Conservation (phyloP, 2,888 invertebrate genomes). For the Pollenia amentaria region DNA sequence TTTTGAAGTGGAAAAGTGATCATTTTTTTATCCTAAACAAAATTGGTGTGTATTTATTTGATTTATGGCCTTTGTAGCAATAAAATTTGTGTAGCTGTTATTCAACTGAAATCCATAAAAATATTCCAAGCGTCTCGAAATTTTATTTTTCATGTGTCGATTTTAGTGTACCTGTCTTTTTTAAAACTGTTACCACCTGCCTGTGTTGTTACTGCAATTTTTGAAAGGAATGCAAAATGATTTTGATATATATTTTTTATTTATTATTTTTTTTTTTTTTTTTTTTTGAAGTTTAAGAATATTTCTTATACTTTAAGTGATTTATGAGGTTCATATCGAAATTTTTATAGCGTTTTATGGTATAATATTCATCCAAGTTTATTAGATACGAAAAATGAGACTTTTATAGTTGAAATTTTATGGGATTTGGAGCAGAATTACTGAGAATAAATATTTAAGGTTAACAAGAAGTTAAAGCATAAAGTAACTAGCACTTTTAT, state of each 20-base stretch:
- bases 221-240: too few relatives aligned
- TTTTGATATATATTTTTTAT: too few relatives aligned
- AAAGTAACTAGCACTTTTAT: too few relatives aligned
- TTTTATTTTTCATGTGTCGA: background rate
- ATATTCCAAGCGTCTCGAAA: slow-evolving; percentile 15
- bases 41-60: slow-evolving; percentile 42
- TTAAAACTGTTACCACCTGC: slow-evolving; percentile 39
- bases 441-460: too few relatives aligned
- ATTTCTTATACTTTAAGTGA: slow-evolving; percentile 38
- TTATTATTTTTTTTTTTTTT: background rate
- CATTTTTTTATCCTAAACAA: slow-evolving; percentile 27
- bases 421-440: background rate
- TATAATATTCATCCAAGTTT: slow-evolving; percentile 19
- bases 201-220: background rate
- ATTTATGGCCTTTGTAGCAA: slow-evolving; percentile 56
- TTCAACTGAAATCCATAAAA: background rate
- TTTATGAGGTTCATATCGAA: slow-evolving; percentile 52
- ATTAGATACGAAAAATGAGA: background rate
- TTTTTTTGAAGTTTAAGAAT: background rate
- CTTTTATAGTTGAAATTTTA: background rate
- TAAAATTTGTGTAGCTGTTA: slow-evolving; percentile 29
- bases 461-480: too few relatives aligned
- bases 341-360: slow-evolving; percentile 28
- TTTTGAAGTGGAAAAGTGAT: slow-evolving; percentile 26
- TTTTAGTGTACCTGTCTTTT: slow-evolving; percentile 38